Base-by-base conservation (phyloP, 2,888 invertebrate genomes). In the Pteria penguin region DNA sequence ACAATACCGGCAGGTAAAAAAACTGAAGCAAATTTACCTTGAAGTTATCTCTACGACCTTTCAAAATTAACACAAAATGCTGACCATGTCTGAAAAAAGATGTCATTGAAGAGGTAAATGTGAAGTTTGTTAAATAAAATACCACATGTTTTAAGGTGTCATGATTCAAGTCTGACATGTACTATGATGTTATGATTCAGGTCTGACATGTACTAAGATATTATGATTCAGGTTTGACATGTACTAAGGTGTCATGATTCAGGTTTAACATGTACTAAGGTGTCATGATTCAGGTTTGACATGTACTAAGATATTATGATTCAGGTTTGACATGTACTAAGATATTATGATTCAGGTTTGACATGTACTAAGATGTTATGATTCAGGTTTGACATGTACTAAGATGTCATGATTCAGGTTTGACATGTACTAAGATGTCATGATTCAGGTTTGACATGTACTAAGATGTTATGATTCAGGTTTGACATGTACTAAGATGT, bases 31-130 rank as follows among this genome's bases (percentile, higher is more conserved):
- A 36, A 14, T 36, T 36, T 36, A 92, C 92, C 84, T 93, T 92
- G 26, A 93, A 87, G n/a, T 88, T 86, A 55, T 93, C 91, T 60
- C 92, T 87, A 71, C 85, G 81, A 68, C 93, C 93, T 76, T 92
- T 91, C 75, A 93, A 85, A 55, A 93, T 82, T 5, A 93, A 85
- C 2, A 93, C 89, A 26, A 93, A 83, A 82, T 93, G 91, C 69
- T 92, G 91, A 4, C 92, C 92, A 85, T 92, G 90, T 26, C 93
- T 93, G 80, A 3, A 86, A 79, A 29, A 32, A 66, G 14, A 5
- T 14, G 14, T 14, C 5, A 36, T 36, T 11, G 5, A 36, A 5
- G 14, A 11, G 8, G 14, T 36, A 36, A 5, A 36, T 36, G 45
- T 36, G 14, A 11, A 11, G 45, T 14, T 14, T 11, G 14, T 36